Percentiles rank a stretch among this genome's conserved stretches.
Evolutionary conservation across 1,140 invertebrate genomes (phyloP).

Genomic region (Ceratosolen fusciceps): DNA sequence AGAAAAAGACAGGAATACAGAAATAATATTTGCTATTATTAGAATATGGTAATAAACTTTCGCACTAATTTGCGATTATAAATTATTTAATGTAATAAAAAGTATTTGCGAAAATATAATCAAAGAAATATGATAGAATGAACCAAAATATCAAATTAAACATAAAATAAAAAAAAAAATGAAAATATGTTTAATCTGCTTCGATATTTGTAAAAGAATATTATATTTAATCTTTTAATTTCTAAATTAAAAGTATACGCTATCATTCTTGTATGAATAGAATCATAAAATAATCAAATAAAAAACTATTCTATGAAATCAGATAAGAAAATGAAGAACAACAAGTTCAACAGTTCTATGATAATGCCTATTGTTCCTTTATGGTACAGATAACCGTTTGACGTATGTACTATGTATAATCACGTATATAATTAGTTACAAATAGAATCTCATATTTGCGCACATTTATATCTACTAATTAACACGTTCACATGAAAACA

Average conservation of each 20-base stretch:
- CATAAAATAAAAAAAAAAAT: constrained; percentile 11
- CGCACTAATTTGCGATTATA: neutral
- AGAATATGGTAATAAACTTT: neutral
- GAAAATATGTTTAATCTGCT: constrained; percentile 24
- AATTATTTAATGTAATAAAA: neutral
- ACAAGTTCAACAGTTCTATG: neutral
- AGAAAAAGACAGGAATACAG: too few relatives aligned
- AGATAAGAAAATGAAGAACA: constrained; percentile 42
- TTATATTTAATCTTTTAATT: constrained; percentile 48
- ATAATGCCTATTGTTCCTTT: constrained; percentile 10
- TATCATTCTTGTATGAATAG: constrained; percentile 25
- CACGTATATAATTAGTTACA: neutral
- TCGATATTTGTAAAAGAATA: constrained; percentile 35
- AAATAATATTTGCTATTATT: neutral
- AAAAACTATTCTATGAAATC: neutral
- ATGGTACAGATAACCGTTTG: neutral
- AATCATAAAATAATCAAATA: constrained; percentile 32
- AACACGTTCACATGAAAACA: neutral
- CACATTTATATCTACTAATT: neutral
- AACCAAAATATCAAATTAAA: constrained; percentile 24
- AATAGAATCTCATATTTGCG: neutral
- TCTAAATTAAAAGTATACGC: constrained; percentile 40
- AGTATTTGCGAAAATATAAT: neutral
- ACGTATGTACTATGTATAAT: neutral
- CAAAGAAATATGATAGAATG: neutral